A percentile compares a stretch with the other conserved stretches of the same genome.
These are phyloP conservation scores for Argyresthia albistria DNA, from an alignment of 2,888 invertebrate genomes.

Conservation along the genomic window DNA sequence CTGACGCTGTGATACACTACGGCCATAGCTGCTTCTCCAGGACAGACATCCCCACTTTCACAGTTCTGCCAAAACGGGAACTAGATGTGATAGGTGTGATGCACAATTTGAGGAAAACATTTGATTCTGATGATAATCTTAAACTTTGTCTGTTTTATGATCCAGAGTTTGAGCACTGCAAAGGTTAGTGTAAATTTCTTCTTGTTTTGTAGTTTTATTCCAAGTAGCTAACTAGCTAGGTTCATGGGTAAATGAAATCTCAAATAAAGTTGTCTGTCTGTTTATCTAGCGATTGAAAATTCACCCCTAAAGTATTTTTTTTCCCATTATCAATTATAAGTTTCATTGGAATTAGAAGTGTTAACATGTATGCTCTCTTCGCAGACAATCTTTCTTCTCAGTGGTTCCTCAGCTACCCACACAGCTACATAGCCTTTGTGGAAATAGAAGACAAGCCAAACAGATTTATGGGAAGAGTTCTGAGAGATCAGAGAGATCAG, in stretches of 20 bases:
- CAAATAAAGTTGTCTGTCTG: too few relatives aligned
- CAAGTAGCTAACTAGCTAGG: too few relatives aligned
- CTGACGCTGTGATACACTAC: slow-evolving; percentile 92
- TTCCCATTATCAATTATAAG: too few relatives aligned
- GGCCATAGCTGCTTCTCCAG: slow-evolving; percentile 91
- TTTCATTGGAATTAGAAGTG: too few relatives aligned
- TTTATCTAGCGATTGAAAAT: too few relatives aligned
- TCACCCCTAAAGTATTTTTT: too few relatives aligned
- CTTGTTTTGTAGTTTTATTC: too few relatives aligned
- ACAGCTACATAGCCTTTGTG: slow-evolving; percentile 40
- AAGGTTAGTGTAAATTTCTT: slow-evolving; percentile 41
- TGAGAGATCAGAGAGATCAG: slow-evolving; percentile 26
- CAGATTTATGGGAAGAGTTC: slow-evolving; percentile 38
- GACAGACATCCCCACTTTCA: slow-evolving; percentile 81
- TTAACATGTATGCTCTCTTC: too few relatives aligned
- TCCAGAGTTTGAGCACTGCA: slow-evolving; percentile 75
- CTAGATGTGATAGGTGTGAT: slow-evolving; percentile 60
- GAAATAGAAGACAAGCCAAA: slow-evolving; percentile 31
- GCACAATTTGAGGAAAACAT: slow-evolving; percentile 20
- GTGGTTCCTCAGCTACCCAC: slow-evolving; percentile 40
- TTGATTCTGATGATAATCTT: slow-evolving; percentile 31
- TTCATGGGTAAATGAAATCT: too few relatives aligned
- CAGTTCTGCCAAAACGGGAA: slow-evolving; percentile 76
- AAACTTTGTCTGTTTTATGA: slow-evolving; percentile 77
- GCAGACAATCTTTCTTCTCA: slow-evolving; percentile 34